Percentiles rank a stretch among this genome's conserved stretches.
phyloP scores from a whole-genome alignment of 2,888 invertebrate species.

The Synergus gifuensis region DNA sequence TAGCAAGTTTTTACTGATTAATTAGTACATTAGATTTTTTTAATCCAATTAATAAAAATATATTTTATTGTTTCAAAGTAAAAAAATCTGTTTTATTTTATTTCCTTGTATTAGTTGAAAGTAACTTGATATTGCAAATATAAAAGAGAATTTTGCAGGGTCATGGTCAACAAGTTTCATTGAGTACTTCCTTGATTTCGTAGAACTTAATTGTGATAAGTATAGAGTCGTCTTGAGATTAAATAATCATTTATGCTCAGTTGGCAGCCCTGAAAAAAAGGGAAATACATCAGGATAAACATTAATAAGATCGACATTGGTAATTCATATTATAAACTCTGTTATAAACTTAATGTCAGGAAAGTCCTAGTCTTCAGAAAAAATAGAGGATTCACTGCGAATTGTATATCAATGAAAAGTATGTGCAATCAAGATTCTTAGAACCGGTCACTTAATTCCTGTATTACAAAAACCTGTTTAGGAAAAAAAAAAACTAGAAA shows the following conservation, averaged over 20 bases:
- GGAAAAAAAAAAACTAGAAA: neutral
- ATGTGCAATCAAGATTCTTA: neutral
- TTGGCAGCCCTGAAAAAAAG: neutral
- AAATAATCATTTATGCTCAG: neutral
- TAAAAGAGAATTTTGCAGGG: neutral
- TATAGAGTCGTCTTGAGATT: slow-evolving; percentile 4
- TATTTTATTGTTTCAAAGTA: neutral
- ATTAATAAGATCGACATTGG: neutral
- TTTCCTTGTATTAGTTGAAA: neutral
- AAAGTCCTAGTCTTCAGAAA: neutral
- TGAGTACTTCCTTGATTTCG: neutral
- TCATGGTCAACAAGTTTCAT: slow-evolving; percentile 7
- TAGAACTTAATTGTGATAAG: neutral
- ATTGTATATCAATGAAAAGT: neutral
- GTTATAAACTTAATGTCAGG: too few relatives aligned
- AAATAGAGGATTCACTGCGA: neutral
- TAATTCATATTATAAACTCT: neutral
- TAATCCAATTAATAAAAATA: too few relatives aligned
- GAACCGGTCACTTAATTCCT: neutral
- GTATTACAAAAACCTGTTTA: neutral
- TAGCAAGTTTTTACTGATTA: too few relatives aligned
- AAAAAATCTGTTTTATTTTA: neutral
- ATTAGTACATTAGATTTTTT: too few relatives aligned
- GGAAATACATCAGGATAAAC: neutral
- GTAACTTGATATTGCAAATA: neutral